phyloP scores from a whole-genome alignment of 2,113 vertebrate species.

The Puffinus mauretanicus region DNA sequence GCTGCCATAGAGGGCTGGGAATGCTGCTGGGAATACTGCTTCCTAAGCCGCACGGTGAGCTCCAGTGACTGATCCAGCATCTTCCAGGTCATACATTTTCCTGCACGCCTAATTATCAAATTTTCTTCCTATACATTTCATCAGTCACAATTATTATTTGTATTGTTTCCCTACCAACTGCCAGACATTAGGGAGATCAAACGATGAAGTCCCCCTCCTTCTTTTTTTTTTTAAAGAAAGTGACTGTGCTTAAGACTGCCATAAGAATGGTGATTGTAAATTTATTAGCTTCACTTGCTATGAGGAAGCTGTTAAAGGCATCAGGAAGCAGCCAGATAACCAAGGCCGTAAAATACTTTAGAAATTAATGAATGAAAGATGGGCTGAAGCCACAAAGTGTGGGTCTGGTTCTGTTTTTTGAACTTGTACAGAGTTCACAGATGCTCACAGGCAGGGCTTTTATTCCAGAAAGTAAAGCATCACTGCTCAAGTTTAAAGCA shows the following conservation, averaged over 20 bases:
- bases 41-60: neutral
- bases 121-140: constrained; percentile 9
- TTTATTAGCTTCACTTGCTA: constrained; percentile 59
- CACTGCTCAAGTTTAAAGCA: neutral
- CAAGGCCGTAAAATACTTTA: constrained; percentile 57
- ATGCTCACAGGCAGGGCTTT: neutral
- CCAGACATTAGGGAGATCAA: constrained; percentile 10
- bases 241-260: neutral
- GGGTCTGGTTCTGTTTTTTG: constrained; percentile 49
- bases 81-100: neutral
- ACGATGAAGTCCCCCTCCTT: neutral
- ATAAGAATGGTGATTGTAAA: neutral
- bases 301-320: constrained; percentile 69
- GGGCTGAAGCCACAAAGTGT: constrained; percentile 51
- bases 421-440: constrained; percentile 54
- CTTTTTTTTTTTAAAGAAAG: neutral
- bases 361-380: constrained; percentile 69
- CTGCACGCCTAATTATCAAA: neutral
- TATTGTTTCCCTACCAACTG: neutral
- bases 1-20: constrained; percentile 47
- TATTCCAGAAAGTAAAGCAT: neutral
- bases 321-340: constrained; percentile 68
- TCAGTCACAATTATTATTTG: neutral
- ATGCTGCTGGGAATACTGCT: constrained; percentile 32
- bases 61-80: neutral